Evolutionary conservation across 2,797 vertebrate species (phyloP).

Genomic region (Columba guinea): DNA sequence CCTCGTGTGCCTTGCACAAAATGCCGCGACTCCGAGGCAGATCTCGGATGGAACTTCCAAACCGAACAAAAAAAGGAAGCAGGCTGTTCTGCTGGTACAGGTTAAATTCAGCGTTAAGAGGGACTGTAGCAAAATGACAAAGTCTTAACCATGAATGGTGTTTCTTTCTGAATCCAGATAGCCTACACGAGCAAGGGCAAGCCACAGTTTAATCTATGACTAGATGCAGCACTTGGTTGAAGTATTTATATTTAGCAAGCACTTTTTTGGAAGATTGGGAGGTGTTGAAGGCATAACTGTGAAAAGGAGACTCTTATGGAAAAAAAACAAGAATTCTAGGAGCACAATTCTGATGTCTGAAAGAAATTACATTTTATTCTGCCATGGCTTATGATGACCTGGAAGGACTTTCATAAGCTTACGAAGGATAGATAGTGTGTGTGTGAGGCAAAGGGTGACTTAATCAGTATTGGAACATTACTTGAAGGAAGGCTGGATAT

Average conservation of each 20-base stretch:
- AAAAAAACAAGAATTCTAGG: neutral
- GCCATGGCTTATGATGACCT: slow-evolving; percentile 23
- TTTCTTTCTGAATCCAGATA: slow-evolving; percentile 15
- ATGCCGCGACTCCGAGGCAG: slow-evolving; percentile 34
- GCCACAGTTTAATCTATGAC: neutral
- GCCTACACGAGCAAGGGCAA: neutral
- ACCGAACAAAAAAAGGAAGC: neutral
- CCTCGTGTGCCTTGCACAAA: slow-evolving; percentile 87
- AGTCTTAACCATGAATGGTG: neutral
- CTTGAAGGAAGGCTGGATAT: slow-evolving; percentile 76
- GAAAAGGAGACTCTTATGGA: slow-evolving; percentile 42
- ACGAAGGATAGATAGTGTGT: slow-evolving; percentile 36
- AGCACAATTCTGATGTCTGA: slow-evolving; percentile 71
- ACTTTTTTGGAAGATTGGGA: slow-evolving; percentile 65
- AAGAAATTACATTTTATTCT: slow-evolving; percentile 37
- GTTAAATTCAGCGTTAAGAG: neutral
- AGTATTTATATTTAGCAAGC: slow-evolving; percentile 66
- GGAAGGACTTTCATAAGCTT: slow-evolving; percentile 46
- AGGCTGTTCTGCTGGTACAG: neutral
- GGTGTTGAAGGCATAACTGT: slow-evolving; percentile 58
- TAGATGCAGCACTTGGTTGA: slow-evolving; percentile 59
- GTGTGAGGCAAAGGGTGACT: slow-evolving; percentile 35
- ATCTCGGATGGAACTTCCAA: neutral
- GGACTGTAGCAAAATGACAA: neutral
- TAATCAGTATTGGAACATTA: slow-evolving; percentile 74